Conservation (phyloP, 2,888 invertebrate genomes). For the Penaeus monodon region DNA sequence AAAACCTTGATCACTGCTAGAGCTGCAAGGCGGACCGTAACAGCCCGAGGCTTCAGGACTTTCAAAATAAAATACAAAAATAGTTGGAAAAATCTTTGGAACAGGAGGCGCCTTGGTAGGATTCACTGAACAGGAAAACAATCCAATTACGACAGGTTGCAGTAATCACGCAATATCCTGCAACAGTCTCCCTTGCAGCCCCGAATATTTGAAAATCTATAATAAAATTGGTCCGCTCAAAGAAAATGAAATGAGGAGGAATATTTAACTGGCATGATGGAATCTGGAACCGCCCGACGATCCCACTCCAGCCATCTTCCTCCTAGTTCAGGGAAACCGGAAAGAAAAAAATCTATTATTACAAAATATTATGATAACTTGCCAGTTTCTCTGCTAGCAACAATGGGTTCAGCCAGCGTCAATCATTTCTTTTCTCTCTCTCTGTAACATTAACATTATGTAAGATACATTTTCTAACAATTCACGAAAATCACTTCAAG, state of each 20-base stretch:
- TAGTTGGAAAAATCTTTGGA: conserved; percentile 24
- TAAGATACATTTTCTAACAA: no score
- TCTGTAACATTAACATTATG: no score
- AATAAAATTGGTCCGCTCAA: conserved; percentile 61
- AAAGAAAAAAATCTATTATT: no score
- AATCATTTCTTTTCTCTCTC: no score
- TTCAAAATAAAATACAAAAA: conserved; percentile 42
- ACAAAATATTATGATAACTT: no score
- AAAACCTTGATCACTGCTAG: conserved; percentile 49
- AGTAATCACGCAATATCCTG: conserved; percentile 29
- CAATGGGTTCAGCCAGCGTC: no score
- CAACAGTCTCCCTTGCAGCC: conserved; percentile 45
- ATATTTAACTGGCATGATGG: conserved; percentile 30
- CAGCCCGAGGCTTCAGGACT: conserved; percentile 44
- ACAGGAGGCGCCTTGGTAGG: neutral
- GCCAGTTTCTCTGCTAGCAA: no score
- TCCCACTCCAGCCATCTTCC: no score
- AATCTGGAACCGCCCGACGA: no score
- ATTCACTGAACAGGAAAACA: conserved; percentile 3
- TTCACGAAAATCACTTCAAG: no score
- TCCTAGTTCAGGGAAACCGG: no score
- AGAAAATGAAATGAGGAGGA: conserved; percentile 54
- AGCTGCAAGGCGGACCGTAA: conserved; percentile 47
- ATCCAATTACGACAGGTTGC: conserved; percentile 10
- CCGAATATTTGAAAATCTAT: conserved; percentile 42